Percentiles rank a stretch among this genome's conserved stretches.
phyloP scores from a whole-genome alignment of 2,888 invertebrate species.

The Thecocarcelia acutangulata region DNA sequence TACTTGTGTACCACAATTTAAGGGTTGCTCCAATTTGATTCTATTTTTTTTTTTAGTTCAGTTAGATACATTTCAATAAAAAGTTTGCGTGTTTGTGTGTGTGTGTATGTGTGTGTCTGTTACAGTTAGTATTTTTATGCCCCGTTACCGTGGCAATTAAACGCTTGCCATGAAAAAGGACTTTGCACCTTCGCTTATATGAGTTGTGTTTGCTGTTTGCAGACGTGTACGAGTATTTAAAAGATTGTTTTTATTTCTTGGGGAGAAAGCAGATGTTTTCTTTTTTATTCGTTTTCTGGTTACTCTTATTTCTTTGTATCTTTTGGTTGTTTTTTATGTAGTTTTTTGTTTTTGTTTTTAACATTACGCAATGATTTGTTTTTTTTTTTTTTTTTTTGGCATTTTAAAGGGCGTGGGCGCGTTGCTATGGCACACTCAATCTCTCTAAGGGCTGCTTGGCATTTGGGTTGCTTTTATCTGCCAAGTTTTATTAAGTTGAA shows the following conservation, averaged over 20 bases:
- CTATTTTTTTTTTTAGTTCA: conserved; percentile 39
- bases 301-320: conserved; percentile 54
- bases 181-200: conserved; percentile 42
- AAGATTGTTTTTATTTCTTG: conserved; percentile 63
- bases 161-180: conserved; percentile 60
- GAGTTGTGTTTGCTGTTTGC: conserved; percentile 38
- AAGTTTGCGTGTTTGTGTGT: neutral
- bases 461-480: conserved; percentile 31
- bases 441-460: conserved; percentile 46
- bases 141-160: conserved; percentile 68
- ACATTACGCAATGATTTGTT: conserved; percentile 75
- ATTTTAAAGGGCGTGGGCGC: conserved; percentile 70
- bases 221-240: conserved; percentile 48
- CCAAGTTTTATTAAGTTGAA: conserved; percentile 46
- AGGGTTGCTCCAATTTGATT: conserved; percentile 61
- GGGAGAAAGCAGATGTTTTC: conserved; percentile 71
- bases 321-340: conserved; percentile 20
- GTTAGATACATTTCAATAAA: conserved; percentile 35
- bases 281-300: conserved; percentile 34
- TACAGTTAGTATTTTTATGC: conserved; percentile 50
- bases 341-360: conserved; percentile 1
- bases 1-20: conserved; percentile 18
- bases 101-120: conserved; percentile 11
- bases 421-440: conserved; percentile 61
- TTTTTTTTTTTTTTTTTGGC: conserved; percentile 42